Evolutionary conservation across 2,797 vertebrate genomes (phyloP).

Genomic region (Cheracebus regulus): DNA sequence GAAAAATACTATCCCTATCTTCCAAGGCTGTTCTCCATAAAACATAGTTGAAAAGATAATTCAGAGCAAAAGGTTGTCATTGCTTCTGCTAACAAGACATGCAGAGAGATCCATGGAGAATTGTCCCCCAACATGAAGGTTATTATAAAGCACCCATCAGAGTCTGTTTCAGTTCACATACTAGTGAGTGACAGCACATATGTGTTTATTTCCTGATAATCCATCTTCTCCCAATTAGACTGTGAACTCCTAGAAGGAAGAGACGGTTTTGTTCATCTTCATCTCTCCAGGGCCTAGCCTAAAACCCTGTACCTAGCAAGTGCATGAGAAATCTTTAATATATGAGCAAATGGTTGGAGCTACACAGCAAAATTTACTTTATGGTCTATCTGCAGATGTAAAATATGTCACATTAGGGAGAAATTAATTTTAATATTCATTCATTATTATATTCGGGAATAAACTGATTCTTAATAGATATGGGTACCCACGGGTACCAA

Average conservation of each 20-base stretch:
- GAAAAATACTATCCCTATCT: neutral
- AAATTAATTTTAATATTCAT: constrained; percentile 49
- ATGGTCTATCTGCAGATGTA: neutral
- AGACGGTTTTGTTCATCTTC: neutral
- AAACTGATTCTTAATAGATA: neutral
- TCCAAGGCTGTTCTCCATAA: neutral
- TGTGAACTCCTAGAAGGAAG: neutral
- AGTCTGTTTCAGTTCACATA: neutral
- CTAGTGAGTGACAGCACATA: neutral
- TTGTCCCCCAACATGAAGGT: neutral
- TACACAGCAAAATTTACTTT: constrained; percentile 7
- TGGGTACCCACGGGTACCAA: neutral
- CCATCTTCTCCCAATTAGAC: neutral
- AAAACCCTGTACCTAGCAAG: neutral
- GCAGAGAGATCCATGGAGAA: neutral
- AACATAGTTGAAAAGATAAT: neutral
- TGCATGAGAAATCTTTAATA: neutral
- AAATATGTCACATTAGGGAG: neutral
- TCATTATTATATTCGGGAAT: neutral
- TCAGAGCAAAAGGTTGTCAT: neutral
- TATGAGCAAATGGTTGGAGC: neutral
- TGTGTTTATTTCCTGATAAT: neutral
- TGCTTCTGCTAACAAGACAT: neutral
- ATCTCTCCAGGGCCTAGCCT: neutral
- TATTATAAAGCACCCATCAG: neutral